A percentile compares a stretch with the other conserved stretches of the same genome.
Conservation (phyloP, 2,888 invertebrate species). For the Elmis aenea region DNA sequence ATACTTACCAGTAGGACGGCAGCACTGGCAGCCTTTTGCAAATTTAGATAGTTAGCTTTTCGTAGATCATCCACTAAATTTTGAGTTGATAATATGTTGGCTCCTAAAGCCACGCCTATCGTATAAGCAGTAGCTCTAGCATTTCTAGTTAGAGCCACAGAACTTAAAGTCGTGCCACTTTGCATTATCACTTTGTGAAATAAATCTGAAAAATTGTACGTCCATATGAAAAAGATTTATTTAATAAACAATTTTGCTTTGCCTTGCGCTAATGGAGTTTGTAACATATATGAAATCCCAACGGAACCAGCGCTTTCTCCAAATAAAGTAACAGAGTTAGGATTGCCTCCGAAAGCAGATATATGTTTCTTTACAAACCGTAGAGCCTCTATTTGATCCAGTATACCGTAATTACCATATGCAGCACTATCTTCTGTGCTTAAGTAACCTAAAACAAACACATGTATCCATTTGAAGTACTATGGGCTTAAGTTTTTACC, state of each 20-base stretch:
- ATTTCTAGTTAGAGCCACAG: constrained; percentile 37
- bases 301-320: no score
- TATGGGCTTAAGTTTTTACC: no score
- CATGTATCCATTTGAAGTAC: no score
- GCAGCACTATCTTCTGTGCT: constrained; percentile 30
- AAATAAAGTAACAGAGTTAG: no score
- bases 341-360: no score
- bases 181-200: constrained; percentile 37
- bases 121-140: constrained; percentile 29
- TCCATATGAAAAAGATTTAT: no score
- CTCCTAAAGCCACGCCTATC: constrained; percentile 29
- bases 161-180: constrained; percentile 37
- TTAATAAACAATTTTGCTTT: no score
- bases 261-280: no score
- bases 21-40: constrained; percentile 14
- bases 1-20: no score
- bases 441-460: constrained; percentile 32
- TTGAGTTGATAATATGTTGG: constrained; percentile 18
- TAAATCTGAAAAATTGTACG: no score
- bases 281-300: no score
- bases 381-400: constrained; percentile 27
- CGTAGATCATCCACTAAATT: constrained; percentile 30
- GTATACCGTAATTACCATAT: constrained; percentile 34
- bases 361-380: no score
- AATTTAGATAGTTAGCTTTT: constrained; percentile 20